Conservation (phyloP, 1,140 invertebrate species). For the Colletes latitarsis region DNA sequence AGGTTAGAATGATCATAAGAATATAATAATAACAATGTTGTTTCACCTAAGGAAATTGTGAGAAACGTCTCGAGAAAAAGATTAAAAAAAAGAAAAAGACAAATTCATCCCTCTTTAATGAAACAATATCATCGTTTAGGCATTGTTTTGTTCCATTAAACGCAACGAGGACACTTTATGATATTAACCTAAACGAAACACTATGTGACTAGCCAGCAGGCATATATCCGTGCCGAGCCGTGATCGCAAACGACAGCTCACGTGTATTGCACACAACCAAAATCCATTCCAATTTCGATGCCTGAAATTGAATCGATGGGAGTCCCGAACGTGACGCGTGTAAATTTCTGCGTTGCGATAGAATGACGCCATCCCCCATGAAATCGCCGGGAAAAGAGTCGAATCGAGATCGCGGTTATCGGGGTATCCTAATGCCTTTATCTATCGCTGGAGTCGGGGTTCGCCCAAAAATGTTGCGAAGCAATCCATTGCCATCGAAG, state of each 20-base stretch:
- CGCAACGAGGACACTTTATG: too few species aligned
- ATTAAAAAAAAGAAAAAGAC: too few species aligned
- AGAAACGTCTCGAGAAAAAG: too few species aligned
- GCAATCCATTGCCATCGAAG: constrained; percentile 43
- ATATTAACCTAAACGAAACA: too few species aligned
- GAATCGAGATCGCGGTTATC: constrained; percentile 47
- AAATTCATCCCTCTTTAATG: too few species aligned
- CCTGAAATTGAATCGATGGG: constrained; percentile 28
- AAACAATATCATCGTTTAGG: too few species aligned
- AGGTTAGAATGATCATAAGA: too few species aligned
- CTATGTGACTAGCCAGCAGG: too few species aligned
- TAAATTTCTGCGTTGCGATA: constrained; percentile 25
- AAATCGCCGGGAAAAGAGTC: constrained; percentile 45
- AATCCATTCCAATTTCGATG: constrained; percentile 6
- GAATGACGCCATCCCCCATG: constrained; percentile 36
- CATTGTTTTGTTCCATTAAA: too few species aligned
- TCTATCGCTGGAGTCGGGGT: constrained; percentile 38
- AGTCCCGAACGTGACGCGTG: constrained; percentile 7
- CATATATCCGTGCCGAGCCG: too few species aligned
- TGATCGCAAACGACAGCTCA: not conserved
- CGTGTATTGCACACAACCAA: not conserved
- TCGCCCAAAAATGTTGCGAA: constrained; percentile 35
- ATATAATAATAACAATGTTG: too few species aligned
- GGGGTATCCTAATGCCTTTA: constrained; percentile 55
- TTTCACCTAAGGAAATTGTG: too few species aligned